Conservation (phyloP, 2,888 invertebrate species). For the Leptinotarsa rubiginosa region DNA sequence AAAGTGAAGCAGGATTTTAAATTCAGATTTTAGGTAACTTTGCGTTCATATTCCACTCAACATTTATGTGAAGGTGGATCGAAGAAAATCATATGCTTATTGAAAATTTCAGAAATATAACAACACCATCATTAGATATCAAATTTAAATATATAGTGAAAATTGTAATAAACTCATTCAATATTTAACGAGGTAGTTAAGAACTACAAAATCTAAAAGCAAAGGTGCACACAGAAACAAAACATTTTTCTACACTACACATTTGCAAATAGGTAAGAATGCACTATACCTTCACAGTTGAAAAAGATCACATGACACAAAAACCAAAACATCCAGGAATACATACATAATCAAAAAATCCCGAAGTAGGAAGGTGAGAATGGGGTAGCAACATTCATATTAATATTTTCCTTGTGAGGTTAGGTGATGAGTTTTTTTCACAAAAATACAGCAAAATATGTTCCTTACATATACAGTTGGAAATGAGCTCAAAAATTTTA, state of each 20-base stretch:
- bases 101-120: too few relatives aligned
- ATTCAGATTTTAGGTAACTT: not conserved
- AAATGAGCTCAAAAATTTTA: slow-evolving; percentile 31
- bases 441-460: slow-evolving; percentile 32
- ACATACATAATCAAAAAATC: slow-evolving; percentile 29
- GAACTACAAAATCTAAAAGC: slow-evolving; percentile 12
- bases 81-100: too few relatives aligned
- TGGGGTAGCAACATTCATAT: slow-evolving; percentile 29
- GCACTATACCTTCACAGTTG: slow-evolving; percentile 1
- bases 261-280: not conserved
- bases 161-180: not conserved
- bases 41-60: not conserved
- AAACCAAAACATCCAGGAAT: slow-evolving; percentile 15
- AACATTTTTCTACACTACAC: slow-evolving; percentile 2
- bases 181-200: not conserved
- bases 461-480: slow-evolving; percentile 38
- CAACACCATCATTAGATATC: too few relatives aligned
- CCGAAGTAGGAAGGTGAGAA: slow-evolving; percentile 16
- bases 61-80: too few relatives aligned
- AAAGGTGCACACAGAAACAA: not conserved
- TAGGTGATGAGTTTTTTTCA: slow-evolving; percentile 35
- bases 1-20: too few relatives aligned
- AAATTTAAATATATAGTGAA: not conserved
- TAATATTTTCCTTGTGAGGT: slow-evolving; percentile 39
- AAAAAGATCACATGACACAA: slow-evolving; percentile 15